Percentiles rank a stretch among this genome's conserved stretches.
Evolutionary conservation across 2,113 vertebrate species (phyloP).

Genomic region (Dipodomys stephensi): DNA sequence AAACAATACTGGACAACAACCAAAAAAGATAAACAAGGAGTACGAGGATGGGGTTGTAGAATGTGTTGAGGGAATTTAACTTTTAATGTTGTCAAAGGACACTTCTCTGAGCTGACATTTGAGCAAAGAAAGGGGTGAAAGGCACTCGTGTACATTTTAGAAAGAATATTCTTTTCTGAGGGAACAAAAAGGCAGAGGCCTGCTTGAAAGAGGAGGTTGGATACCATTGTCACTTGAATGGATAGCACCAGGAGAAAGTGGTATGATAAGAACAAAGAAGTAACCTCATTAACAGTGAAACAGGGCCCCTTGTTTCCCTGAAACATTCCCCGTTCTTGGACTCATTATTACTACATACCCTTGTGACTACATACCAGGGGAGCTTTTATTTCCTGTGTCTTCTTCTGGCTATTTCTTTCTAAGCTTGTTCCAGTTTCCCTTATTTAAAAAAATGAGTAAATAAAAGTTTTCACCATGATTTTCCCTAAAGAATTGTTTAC

Average conservation of each 20-base stretch:
- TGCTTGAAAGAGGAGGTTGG: neutral
- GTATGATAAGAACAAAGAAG: neutral
- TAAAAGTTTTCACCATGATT: neutral
- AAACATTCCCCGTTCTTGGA: neutral
- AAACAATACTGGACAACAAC: neutral
- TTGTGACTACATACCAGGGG: neutral
- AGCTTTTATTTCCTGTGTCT: constrained; percentile 2
- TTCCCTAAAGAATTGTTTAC: neutral
- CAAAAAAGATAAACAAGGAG: neutral
- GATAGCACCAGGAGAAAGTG: neutral
- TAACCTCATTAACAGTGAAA: neutral
- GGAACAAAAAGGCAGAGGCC: neutral
- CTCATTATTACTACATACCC: neutral
- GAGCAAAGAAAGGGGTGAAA: neutral
- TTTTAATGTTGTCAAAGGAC: neutral
- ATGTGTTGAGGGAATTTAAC: neutral
- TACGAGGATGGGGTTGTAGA: neutral
- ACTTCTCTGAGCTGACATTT: neutral
- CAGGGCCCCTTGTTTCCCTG: neutral
- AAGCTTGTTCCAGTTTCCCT: constrained; percentile 1
- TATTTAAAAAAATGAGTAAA: constrained; percentile 7
- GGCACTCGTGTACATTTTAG: neutral
- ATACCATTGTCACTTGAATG: neutral
- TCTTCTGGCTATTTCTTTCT: neutral
- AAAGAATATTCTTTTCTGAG: neutral